These are phyloP conservation scores for Rhogogaster chlorosoma DNA, from an alignment of 2,888 invertebrate species.

Conservation along the genomic window DNA sequence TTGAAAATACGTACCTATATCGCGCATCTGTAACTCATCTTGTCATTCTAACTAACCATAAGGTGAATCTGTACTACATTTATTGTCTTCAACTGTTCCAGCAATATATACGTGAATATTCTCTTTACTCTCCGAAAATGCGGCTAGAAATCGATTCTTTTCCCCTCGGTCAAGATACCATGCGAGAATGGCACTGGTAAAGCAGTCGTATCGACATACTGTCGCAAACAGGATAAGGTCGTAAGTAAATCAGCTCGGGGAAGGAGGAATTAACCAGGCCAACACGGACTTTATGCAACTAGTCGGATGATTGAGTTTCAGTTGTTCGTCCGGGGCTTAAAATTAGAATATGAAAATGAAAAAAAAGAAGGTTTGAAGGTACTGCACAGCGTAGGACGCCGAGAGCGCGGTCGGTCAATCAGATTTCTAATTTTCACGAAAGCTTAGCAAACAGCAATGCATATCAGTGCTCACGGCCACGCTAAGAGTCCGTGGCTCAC, in stretches of 20 bases:
- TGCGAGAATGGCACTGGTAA: neutral
- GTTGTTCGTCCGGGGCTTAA: neutral
- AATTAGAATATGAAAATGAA: neutral
- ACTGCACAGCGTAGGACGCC: neutral
- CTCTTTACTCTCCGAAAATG: neutral
- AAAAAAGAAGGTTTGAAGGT: neutral
- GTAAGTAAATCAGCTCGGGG: neutral
- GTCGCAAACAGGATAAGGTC: neutral
- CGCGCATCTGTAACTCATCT: neutral
- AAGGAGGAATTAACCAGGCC: neutral
- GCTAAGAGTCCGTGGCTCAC: too few species aligned
- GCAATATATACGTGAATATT: constrained; percentile 15
- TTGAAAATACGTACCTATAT: neutral
- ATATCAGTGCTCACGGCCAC: neutral
- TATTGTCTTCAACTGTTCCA: constrained; percentile 9
- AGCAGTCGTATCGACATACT: neutral
- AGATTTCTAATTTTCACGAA: neutral
- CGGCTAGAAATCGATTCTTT: neutral
- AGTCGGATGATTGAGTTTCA: neutral
- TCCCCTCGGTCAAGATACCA: neutral
- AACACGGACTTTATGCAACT: neutral
- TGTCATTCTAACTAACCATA: neutral
- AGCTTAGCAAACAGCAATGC: neutral
- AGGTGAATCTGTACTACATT: neutral
- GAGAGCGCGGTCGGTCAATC: neutral